Evolutionary conservation across 1,140 invertebrate genomes (phyloP).

Genomic region (Ditylenchus dipsaci): DNA sequence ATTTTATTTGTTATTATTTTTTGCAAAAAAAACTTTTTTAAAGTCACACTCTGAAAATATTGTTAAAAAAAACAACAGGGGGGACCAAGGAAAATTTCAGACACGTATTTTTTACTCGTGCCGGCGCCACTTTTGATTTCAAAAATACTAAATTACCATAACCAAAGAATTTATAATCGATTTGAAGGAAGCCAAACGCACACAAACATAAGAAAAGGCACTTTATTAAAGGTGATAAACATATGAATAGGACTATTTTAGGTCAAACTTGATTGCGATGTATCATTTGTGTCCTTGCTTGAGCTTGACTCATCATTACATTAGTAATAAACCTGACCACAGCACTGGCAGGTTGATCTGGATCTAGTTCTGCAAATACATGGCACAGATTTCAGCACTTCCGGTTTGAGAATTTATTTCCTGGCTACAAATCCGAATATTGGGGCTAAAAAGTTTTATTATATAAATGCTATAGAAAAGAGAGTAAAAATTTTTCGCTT

Average conservation of each 20-base stretch:
- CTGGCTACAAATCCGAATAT: slow-evolving; percentile 87
- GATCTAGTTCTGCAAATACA: slow-evolving; percentile 87
- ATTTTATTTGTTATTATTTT: too few species aligned
- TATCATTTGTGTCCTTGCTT: background rate
- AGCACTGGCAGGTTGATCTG: slow-evolving; percentile 85
- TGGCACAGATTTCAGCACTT: slow-evolving; percentile 74
- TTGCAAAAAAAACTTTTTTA: too few species aligned
- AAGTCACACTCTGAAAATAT: too few species aligned
- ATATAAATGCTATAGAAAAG: slow-evolving; percentile 49
- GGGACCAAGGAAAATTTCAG: too few species aligned
- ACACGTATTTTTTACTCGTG: too few species aligned
- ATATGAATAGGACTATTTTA: background rate
- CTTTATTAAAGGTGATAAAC: background rate
- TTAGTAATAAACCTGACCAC: slow-evolving; percentile 94
- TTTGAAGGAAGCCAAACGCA: background rate
- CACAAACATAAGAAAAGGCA: background rate
- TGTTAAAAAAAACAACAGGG: too few species aligned
- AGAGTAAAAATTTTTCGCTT: background rate
- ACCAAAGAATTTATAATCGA: too few species aligned
- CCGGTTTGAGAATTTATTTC: slow-evolving; percentile 67
- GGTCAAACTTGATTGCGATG: slow-evolving; percentile 2
- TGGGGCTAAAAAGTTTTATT: slow-evolving; percentile 29
- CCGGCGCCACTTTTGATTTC: too few species aligned
- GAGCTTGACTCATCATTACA: slow-evolving; percentile 66
- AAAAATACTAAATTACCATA: too few species aligned